Conservation (phyloP, 2,113 vertebrate genomes). For the Rhineura floridana region DNA sequence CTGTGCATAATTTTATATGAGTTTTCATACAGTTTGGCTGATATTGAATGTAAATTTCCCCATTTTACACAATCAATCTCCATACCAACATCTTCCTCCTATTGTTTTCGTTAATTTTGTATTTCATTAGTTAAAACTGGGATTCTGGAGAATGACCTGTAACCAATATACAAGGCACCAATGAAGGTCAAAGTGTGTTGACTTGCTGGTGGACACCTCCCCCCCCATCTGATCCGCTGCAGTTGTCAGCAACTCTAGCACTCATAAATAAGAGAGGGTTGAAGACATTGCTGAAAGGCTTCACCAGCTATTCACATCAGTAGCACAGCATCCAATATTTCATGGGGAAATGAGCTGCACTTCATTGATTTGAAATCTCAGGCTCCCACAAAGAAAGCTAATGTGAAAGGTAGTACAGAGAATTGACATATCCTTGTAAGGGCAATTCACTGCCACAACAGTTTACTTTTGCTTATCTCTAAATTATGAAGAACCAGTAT, state of each 20-base stretch:
- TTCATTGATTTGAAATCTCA: accelerated
- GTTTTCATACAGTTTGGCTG: too few relatives aligned
- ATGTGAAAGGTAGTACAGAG: neutral
- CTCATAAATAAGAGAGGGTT: neutral
- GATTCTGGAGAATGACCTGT: too few relatives aligned
- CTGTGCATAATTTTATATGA: too few relatives aligned
- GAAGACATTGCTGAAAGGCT: neutral
- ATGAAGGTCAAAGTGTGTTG: neutral
- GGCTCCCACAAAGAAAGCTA: neutral
- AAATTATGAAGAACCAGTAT: neutral
- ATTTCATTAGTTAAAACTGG: neutral
- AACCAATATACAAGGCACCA: neutral
- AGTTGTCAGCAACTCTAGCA: neutral
- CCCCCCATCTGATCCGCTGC: neutral
- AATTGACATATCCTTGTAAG: neutral
- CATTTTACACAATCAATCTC: too few relatives aligned
- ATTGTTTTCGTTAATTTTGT: too few relatives aligned
- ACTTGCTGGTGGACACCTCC: neutral
- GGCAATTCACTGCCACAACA: neutral
- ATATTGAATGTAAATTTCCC: too few relatives aligned
- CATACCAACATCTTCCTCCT: too few relatives aligned
- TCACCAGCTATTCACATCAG: neutral
- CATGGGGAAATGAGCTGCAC: neutral
- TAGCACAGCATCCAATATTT: accelerated
- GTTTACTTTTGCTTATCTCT: neutral